phyloP scores from a whole-genome alignment of 1,140 invertebrate genomes.

The Calosoma granatense region DNA sequence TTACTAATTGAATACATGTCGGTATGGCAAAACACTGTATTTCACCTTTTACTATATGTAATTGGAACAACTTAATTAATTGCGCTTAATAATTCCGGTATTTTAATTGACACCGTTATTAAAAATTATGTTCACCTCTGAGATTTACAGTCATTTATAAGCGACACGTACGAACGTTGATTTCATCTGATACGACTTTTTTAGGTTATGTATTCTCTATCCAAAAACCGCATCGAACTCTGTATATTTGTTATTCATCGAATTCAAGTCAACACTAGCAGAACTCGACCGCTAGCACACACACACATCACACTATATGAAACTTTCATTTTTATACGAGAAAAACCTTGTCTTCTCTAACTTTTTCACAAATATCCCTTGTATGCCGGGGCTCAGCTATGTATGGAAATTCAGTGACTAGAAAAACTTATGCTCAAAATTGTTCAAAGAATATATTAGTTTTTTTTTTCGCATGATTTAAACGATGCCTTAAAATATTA shows the following conservation, averaged over 20 bases:
- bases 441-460: background rate
- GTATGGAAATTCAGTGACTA: too few species aligned
- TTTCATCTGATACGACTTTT: background rate
- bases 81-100: background rate
- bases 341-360: too few species aligned
- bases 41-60: slow-evolving; percentile 5
- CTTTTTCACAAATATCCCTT: too few species aligned
- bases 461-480: background rate
- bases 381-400: too few species aligned
- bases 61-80: slow-evolving; percentile 8
- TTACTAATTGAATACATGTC: background rate
- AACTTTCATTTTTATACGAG: background rate
- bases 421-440: background rate
- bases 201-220: too few species aligned
- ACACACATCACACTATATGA: background rate
- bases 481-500: background rate
- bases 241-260: too few species aligned
- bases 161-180: background rate
- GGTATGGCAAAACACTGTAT: background rate
- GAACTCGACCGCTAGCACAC: too few species aligned
- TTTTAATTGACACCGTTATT: slow-evolving; percentile 7
- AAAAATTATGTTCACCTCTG: background rate
- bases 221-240: too few species aligned
- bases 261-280: too few species aligned
- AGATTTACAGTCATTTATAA: background rate